phyloP scores from a whole-genome alignment of 1,140 invertebrate species.

The Heliconius hewitsoni region DNA sequence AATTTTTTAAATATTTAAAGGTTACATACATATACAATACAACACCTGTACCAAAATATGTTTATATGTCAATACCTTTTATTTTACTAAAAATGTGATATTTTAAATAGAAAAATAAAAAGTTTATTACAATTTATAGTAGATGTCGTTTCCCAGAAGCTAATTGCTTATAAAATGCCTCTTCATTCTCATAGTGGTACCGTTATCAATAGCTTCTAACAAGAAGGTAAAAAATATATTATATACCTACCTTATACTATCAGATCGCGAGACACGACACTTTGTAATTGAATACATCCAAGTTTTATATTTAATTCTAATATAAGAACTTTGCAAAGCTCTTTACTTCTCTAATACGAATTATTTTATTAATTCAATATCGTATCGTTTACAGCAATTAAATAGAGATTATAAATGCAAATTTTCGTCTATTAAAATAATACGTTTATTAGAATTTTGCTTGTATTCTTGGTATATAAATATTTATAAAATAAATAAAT shows the following conservation, averaged over 20 bases:
- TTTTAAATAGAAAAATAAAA: conserved; percentile 2
- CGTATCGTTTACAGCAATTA: not conserved
- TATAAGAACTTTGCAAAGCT: not conserved
- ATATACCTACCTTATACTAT: conserved; percentile 1
- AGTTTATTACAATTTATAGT: not conserved
- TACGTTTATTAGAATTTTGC: not conserved
- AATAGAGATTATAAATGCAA: not conserved
- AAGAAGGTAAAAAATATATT: conserved; percentile 22
- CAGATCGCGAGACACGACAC: not conserved
- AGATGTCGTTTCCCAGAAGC: conserved; percentile 17
- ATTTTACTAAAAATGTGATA: conserved; percentile 3
- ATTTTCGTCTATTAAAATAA: not conserved
- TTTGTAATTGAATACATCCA: conserved; percentile 14
- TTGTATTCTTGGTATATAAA: not conserved
- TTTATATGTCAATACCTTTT: not conserved
- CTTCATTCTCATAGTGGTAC: conserved; percentile 24
- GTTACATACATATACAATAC: no score
- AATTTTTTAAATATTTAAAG: no score
- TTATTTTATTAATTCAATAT: conserved; percentile 1
- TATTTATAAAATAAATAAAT: not conserved
- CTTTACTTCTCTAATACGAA: not conserved
- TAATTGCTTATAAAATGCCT: conserved; percentile 28
- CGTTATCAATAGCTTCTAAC: conserved; percentile 17
- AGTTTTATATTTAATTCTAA: conserved; percentile 5
- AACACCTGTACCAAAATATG: not conserved